These are phyloP conservation scores for Calvadosia cruxmelitensis DNA, from an alignment of 30 jellyfish, hydroid and myxozoan species.

Conservation along the genomic window DNA sequence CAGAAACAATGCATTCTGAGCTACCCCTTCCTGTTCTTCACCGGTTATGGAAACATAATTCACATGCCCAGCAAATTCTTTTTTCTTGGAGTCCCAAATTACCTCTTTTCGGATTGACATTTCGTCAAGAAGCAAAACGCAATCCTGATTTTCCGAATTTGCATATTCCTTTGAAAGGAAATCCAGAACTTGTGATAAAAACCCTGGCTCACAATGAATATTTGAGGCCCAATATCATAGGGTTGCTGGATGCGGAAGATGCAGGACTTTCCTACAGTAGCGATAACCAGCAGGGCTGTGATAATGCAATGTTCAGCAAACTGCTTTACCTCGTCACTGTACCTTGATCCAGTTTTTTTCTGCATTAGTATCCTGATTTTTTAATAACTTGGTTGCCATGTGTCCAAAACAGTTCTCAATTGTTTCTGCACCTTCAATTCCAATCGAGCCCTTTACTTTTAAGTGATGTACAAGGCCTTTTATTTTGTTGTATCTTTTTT, in stretches of 20 bases:
- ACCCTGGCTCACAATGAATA: conserved; percentile 32
- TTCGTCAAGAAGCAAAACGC: conserved; percentile 19
- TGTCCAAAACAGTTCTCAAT: conserved; percentile 3
- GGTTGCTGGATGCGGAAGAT: conserved; percentile 25
- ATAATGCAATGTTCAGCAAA: conserved; percentile 18
- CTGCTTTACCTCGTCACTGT: conserved; percentile 1
- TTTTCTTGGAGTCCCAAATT: conserved; percentile 5
- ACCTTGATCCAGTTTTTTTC: conserved; percentile 4
- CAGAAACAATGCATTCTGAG: conserved; percentile 4
- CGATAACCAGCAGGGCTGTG: conserved; percentile 20
- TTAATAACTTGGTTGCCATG: conserved; percentile 11
- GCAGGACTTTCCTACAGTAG: conserved; percentile 14
- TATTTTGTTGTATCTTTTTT: conserved; percentile 2
- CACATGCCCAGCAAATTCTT: conserved; percentile 23
- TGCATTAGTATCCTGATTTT: conserved; percentile 9
- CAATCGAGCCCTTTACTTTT: background rate
- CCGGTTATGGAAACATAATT: background rate
- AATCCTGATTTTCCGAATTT: conserved; percentile 6
- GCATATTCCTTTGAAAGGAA: background rate
- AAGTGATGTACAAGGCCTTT: conserved; percentile 10
- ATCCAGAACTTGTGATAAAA: conserved; percentile 6
- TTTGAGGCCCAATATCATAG: conserved; percentile 21
- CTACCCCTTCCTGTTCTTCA: conserved; percentile 16
- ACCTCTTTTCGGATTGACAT: conserved; percentile 12
- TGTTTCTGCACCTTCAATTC: conserved; percentile 7